These are phyloP conservation scores for Cosmia pyralina DNA, from an alignment of 2,888 invertebrate species.

Conservation along the genomic window DNA sequence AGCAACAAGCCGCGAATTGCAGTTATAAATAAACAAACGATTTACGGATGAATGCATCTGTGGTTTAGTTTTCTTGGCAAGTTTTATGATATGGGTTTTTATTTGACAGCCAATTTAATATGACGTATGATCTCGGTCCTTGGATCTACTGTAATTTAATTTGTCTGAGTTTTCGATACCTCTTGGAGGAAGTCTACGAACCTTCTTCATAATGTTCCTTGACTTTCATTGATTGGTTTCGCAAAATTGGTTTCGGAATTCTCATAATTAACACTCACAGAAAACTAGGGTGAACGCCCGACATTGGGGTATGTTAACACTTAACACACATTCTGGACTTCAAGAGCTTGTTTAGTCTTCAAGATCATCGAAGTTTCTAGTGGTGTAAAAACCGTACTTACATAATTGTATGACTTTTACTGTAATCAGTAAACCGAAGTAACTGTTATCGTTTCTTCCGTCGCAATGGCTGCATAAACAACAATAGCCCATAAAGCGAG, in stretches of 20 bases:
- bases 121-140: background rate
- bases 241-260: slow-evolving; percentile 1
- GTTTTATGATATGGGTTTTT: slow-evolving; percentile 14
- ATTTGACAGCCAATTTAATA: slow-evolving; percentile 21
- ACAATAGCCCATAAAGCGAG: slow-evolving; percentile 50
- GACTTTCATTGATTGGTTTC: background rate
- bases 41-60: slow-evolving; percentile 41
- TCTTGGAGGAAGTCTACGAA: background rate
- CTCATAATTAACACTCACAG: background rate
- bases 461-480: slow-evolving; percentile 31
- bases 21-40: slow-evolving; percentile 54
- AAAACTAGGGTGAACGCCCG: slow-evolving; percentile 1
- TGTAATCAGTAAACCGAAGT: slow-evolving; percentile 26
- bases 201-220: background rate
- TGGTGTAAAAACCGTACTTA: slow-evolving; percentile 5
- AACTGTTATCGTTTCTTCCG: slow-evolving; percentile 19
- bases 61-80: slow-evolving; percentile 28
- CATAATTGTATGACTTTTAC: slow-evolving; percentile 3
- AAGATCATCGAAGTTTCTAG: slow-evolving; percentile 9
- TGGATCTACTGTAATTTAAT: slow-evolving; percentile 1
- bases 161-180: background rate
- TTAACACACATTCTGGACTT: background rate
- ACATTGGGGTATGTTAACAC: slow-evolving; percentile 1
- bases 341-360: background rate
- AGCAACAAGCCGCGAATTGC: slow-evolving; percentile 37